Base-by-base conservation (phyloP, 2,113 vertebrate genomes). In the Amblyornis subalaris region DNA sequence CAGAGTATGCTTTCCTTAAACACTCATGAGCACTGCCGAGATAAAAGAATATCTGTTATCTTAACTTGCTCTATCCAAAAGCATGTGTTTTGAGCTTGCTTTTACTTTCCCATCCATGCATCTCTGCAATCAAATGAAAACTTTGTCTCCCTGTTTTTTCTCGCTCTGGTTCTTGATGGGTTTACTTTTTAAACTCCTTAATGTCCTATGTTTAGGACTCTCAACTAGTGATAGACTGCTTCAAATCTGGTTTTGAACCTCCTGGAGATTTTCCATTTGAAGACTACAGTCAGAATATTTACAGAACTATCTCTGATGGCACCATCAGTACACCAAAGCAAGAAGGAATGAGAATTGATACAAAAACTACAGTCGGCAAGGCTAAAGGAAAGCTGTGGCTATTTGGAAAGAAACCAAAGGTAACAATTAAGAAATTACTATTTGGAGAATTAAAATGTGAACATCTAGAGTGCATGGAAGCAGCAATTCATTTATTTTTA, bases 321-420 rank as follows among this genome's bases (percentile, higher is more conserved):
- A 99, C 99, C 89, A 99, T 99, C 96, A 99, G 99, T 96, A 98
- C 98, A 89, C 98, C 99, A 86, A 99, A 98, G 97, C 98, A 97
- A 76, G 99, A 99, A 51, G 96, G 96, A 71, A 98, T 97, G 79
- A 98, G 97, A 91, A 93, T 98, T 9, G 99, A 99, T 97, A 97
- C 98, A 22, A 99, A 99, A 98, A 98, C 98, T 90, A 96, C 98
- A 8, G 98, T 99, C 35, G 98, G 98, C 96, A 99, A 98, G 93
- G 97, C 99, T 95, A 99, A 99, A 98, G 99, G 99, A 97, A 99
- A 99, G 85, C 98, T 99, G 79, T 99, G 99, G 99, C 98, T 99
- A 31, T 99, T 99, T 96, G 99, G 99, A 95, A 99, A 99, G 97
- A 99, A 99, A 96, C 99, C 99, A 93, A 99, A 99, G 99, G 99